These are phyloP conservation scores for Pelodiscus sinensis DNA, from an alignment of 2,113 vertebrate species.

Conservation along the genomic window DNA sequence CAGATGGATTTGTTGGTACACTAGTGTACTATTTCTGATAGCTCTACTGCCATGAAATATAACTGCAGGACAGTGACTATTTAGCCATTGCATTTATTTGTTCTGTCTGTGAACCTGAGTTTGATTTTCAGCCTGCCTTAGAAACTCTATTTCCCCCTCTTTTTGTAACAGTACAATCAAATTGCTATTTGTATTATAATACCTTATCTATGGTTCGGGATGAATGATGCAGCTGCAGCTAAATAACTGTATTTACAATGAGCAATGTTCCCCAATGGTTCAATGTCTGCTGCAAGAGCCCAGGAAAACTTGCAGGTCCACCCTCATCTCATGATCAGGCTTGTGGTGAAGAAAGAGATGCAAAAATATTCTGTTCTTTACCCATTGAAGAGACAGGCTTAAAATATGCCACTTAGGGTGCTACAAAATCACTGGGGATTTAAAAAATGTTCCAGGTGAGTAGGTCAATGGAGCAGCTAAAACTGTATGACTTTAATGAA, in stretches of 20 bases:
- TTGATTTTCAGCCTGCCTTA: slow-evolving; percentile 68
- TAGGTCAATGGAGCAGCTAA: not conserved
- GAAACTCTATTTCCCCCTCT: slow-evolving; percentile 65
- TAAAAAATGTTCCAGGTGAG: not conserved
- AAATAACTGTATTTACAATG: not conserved
- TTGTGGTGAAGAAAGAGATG: not conserved
- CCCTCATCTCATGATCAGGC: not conserved
- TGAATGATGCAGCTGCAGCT: slow-evolving; percentile 1
- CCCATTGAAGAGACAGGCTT: not conserved
- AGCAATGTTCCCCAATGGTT: not conserved
- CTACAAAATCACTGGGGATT: not conserved
- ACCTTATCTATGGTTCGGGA: not conserved
- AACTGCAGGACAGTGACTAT: slow-evolving; percentile 63
- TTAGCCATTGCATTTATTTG: slow-evolving; percentile 67
- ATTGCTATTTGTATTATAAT: slow-evolving; percentile 51
- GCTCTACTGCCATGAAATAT: slow-evolving; percentile 49
- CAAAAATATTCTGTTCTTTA: not conserved
- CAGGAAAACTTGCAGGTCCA: not conserved
- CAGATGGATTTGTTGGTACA: slow-evolving; percentile 34
- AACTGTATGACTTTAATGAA: slow-evolving; percentile 24
- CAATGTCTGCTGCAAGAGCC: not conserved
- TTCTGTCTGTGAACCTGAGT: slow-evolving; percentile 54
- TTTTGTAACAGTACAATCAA: slow-evolving; percentile 54
- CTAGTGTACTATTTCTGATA: slow-evolving; percentile 52
- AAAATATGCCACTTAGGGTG: not conserved